Conservation (phyloP, 2,888 invertebrate species). For the Microplitis deprimator region DNA sequence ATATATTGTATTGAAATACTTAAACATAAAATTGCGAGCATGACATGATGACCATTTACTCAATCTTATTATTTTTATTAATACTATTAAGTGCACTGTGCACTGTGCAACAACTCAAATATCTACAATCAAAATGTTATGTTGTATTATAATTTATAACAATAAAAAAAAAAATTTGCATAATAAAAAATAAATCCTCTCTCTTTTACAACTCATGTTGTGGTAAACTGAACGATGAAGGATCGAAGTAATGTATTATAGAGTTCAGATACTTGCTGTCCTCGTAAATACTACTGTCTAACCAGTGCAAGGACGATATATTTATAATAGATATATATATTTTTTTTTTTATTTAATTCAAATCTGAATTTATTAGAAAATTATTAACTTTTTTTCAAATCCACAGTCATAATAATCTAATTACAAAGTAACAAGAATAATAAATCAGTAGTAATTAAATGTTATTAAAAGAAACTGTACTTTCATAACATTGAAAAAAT, state of each 20-base stretch:
- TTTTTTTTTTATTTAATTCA: not conserved
- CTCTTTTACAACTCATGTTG: constrained; percentile 17
- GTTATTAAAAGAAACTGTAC: not conserved
- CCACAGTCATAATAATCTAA: not conserved
- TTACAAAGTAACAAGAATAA: not conserved
- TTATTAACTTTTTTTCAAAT: not conserved
- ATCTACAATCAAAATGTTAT: constrained; percentile 15
- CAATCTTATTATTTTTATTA: not conserved
- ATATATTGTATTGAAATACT: constrained; percentile 1
- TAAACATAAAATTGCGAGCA: not conserved
- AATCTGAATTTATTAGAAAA: not conserved
- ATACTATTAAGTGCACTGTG: not conserved
- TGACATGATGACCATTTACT: not conserved
- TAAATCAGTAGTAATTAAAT: not conserved
- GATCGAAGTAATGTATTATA: not conserved
- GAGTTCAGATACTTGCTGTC: constrained; percentile 35
- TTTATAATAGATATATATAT: constrained; percentile 23
- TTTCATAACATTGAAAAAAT: not conserved
- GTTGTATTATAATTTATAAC: not conserved
- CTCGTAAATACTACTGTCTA: constrained; percentile 44
- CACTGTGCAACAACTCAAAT: not conserved
- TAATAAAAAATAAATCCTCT: constrained; percentile 11
- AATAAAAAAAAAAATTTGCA: not conserved
- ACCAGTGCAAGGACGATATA: constrained; percentile 51
- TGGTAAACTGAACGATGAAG: not conserved